phyloP scores from a whole-genome alignment of 2,113 vertebrate genomes.

The Chrysochloris asiatica region DNA sequence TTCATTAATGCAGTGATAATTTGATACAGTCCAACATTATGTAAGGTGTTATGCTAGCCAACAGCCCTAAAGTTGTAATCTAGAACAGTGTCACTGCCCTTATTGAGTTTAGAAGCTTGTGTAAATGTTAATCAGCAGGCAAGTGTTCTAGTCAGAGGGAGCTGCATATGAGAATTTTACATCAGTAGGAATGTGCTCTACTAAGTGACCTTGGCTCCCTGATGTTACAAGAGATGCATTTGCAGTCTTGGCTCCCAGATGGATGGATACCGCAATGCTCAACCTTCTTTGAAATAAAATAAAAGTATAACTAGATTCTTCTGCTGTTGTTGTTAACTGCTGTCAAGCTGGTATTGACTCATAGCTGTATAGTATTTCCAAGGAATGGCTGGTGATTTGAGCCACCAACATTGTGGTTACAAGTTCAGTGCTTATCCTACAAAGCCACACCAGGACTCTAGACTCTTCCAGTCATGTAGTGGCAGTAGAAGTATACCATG shows the following conservation, averaged over 20 bases:
- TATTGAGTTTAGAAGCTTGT: not conserved
- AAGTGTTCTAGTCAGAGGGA: not conserved
- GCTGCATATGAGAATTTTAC: not conserved
- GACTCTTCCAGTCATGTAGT: no score
- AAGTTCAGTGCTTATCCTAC: no score
- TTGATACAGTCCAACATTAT: not conserved
- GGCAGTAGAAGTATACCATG: no score
- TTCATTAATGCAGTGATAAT: not conserved
- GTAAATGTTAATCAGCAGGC: not conserved
- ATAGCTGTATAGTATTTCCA: no score
- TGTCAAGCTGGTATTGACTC: no score
- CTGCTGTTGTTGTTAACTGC: no score
- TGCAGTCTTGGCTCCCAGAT: not conserved
- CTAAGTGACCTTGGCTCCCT: not conserved
- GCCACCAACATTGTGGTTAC: no score
- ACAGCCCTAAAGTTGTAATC: not conserved
- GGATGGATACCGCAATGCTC: not conserved
- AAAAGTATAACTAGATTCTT: not conserved
- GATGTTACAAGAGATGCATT: rapidly evolving
- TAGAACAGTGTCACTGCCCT: not conserved
- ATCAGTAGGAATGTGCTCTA: not conserved
- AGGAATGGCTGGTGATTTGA: no score
- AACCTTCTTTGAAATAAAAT: not conserved
- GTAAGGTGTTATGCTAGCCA: not conserved
- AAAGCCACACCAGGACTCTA: no score